Evolutionary conservation across 2,888 invertebrate genomes (phyloP).

Genomic region (Leucoma salicis): DNA sequence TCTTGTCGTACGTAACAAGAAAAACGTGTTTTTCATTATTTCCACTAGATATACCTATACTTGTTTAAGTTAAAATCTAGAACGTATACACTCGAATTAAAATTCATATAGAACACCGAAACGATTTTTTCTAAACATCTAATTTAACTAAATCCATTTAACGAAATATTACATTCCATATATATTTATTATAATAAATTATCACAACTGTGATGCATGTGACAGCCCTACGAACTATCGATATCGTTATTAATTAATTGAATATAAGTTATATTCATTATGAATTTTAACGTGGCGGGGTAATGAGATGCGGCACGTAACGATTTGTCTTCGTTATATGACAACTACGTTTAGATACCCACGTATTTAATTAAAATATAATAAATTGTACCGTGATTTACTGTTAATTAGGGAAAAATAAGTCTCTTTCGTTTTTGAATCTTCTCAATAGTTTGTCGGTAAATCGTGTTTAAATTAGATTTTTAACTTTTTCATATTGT

Average conservation of each 20-base stretch:
- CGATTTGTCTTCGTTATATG: constrained; percentile 71
- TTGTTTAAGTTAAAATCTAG: no score
- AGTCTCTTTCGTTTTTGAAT: background rate
- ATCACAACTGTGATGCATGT: background rate
- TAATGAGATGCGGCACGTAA: constrained; percentile 60
- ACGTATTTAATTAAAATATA: constrained; percentile 57
- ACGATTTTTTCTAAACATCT: no score
- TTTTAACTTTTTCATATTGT: no score
- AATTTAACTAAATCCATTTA: no score
- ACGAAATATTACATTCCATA: no score
- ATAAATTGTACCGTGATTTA: constrained; percentile 58
- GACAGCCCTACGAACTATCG: constrained; percentile 41
- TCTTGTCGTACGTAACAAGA: no score
- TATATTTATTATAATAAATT: constrained; percentile 1
- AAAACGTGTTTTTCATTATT: no score
- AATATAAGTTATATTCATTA: constrained; percentile 68
- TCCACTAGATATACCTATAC: no score
- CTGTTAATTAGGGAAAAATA: constrained; percentile 46
- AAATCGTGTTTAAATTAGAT: background rate
- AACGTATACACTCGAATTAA: no score
- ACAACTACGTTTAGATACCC: constrained; percentile 50
- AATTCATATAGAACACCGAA: no score
- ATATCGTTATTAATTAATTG: constrained; percentile 71
- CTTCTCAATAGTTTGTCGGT: background rate
- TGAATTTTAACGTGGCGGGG: constrained; percentile 68